phyloP scores from a whole-genome alignment of 37 sponge, comb jelly and placozoan species.

The Hexactinellida sp. region DNA sequence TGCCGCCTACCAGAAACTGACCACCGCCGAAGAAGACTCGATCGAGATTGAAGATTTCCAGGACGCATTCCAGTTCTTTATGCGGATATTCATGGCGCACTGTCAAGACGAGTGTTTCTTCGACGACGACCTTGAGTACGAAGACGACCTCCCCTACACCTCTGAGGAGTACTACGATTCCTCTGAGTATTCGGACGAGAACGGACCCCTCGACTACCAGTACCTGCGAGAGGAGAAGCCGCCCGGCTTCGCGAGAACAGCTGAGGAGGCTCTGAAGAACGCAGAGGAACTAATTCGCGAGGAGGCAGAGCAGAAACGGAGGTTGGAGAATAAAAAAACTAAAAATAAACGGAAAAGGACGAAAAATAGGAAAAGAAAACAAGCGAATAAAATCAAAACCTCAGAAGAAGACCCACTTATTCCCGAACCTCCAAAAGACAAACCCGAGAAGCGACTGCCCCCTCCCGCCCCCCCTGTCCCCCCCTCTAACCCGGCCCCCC shows the following conservation, averaged over 20 bases:
- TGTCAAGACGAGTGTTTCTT: conserved; percentile 13
- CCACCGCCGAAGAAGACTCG: background rate
- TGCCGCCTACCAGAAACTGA: conserved; percentile 1
- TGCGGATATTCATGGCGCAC: conserved; percentile 11
- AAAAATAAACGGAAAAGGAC: background rate
- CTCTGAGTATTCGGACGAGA: background rate
- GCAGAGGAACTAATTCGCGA: background rate
- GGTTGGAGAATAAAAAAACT: background rate
- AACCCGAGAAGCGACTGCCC: background rate
- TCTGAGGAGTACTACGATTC: conserved; percentile 2
- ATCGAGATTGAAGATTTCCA: background rate
- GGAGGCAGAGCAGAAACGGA: background rate
- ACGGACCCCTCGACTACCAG: background rate
- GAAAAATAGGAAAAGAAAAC: background rate
- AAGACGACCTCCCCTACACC: background rate
- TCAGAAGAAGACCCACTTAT: background rate
- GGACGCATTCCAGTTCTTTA: background rate
- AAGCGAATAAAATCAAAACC: background rate
- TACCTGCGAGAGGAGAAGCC: background rate
- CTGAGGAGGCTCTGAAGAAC: background rate
- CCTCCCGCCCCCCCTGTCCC: background rate
- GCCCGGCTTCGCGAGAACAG: background rate
- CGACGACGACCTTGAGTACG: background rate
- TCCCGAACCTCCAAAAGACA: background rate
- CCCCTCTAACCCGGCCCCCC: background rate